Evolutionary conservation across 2,888 invertebrate species (phyloP).

Genomic region (Choristoneura rosaceana): DNA sequence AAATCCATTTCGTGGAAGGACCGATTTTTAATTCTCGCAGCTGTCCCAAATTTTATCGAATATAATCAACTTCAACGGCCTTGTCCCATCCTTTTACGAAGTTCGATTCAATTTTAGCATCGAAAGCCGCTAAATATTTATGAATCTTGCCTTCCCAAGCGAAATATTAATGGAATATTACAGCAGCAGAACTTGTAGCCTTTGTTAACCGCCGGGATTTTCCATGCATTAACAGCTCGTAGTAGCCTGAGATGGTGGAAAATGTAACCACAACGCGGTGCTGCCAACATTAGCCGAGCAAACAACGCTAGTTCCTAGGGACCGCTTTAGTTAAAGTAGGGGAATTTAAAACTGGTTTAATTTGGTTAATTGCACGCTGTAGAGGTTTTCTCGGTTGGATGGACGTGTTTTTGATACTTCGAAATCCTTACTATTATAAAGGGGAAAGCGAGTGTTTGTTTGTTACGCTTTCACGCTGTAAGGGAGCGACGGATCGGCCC

Average conservation of each 20-base stretch:
- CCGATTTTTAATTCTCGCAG: background rate
- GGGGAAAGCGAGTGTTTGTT: too few species aligned
- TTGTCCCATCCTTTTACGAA: background rate
- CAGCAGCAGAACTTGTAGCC: conserved; percentile 27
- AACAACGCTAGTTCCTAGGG: conserved; percentile 26
- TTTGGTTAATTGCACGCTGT: conserved; percentile 9
- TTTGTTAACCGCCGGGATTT: conserved; percentile 30
- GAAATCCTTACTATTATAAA: too few species aligned
- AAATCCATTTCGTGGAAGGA: background rate
- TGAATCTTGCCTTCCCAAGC: conserved; percentile 23
- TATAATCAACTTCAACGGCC: background rate
- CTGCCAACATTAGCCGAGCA: conserved; percentile 28
- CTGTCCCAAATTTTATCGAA: conserved; percentile 1
- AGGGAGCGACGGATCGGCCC: too few species aligned
- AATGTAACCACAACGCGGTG: conserved; percentile 10
- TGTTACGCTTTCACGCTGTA: too few species aligned
- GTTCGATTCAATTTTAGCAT: conserved; percentile 21
- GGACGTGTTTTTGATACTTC: background rate
- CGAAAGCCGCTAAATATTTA: conserved; percentile 34
- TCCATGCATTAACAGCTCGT: conserved; percentile 38
- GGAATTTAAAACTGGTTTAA: conserved; percentile 36
- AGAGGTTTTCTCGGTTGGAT: conserved; percentile 1
- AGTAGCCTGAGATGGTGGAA: conserved; percentile 20
- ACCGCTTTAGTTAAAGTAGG: conserved; percentile 28
- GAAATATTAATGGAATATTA: conserved; percentile 43